Percentiles rank a stretch among this genome's conserved stretches.
phyloP scores from a whole-genome alignment of 2,797 vertebrate genomes.

The Ptychadena robeensis region DNA sequence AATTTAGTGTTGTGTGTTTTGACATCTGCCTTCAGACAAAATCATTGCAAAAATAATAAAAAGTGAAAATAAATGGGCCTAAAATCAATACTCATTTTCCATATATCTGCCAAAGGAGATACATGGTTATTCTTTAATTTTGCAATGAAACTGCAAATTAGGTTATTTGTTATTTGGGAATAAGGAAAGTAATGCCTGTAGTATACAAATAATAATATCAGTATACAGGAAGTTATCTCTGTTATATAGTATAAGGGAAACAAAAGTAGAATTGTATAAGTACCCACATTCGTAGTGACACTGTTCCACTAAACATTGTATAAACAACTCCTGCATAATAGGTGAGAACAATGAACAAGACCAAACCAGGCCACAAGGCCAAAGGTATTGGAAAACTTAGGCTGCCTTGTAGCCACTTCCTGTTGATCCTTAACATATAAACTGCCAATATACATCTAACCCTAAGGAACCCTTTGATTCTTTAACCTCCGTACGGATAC shows the following conservation, averaged over 20 bases:
- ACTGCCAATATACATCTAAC: too few relatives aligned
- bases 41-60: conserved; percentile 47
- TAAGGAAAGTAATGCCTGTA: not conserved
- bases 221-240: not conserved
- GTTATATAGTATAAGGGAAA: not conserved
- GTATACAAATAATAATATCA: not conserved
- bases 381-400: too few relatives aligned
- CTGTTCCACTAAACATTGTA: not conserved
- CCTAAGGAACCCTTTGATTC: too few relatives aligned
- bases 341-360: too few relatives aligned
- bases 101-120: conserved; percentile 31
- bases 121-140: conserved; percentile 26
- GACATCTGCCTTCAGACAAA: conserved; percentile 37
- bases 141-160: conserved; percentile 21
- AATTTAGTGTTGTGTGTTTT: conserved; percentile 11
- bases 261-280: not conserved
- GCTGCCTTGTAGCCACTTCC: too few relatives aligned
- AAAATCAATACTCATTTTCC: conserved; percentile 38
- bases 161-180: conserved; percentile 1
- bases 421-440: too few relatives aligned
- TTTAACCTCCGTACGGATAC: too few relatives aligned
- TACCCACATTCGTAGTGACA: too few relatives aligned
- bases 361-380: too few relatives aligned
- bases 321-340: not conserved
- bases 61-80: conserved; percentile 15